Conservation (phyloP, 2,797 vertebrate species). For the Nothura maculosa region DNA sequence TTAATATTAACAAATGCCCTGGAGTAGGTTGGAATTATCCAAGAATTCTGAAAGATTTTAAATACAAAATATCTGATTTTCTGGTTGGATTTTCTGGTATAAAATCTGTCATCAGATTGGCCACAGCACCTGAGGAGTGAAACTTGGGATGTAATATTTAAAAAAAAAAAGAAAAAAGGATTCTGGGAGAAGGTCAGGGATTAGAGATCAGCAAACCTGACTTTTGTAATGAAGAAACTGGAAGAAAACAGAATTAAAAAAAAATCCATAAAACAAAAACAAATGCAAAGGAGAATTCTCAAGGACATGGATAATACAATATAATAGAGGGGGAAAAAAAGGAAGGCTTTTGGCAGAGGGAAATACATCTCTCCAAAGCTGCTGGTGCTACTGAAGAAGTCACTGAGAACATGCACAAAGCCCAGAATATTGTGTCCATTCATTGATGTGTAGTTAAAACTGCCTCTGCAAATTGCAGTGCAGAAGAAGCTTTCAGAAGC, state of each 20-base stretch:
- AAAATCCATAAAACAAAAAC: neutral
- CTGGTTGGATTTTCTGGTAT: neutral
- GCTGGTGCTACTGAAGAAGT: neutral
- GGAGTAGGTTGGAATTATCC: neutral
- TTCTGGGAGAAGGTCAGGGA: neutral
- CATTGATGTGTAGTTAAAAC: neutral
- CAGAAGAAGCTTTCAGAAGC: neutral
- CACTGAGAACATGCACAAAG: neutral
- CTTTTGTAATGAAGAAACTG: neutral
- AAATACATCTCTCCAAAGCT: neutral
- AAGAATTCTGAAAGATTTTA: neutral
- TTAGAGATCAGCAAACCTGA: neutral
- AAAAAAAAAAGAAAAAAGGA: neutral
- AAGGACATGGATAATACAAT: neutral
- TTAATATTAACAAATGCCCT: neutral
- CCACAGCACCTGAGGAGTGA: neutral
- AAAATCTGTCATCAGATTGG: neutral
- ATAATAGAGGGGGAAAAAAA: neutral
- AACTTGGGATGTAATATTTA: neutral
- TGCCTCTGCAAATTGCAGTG: neutral
- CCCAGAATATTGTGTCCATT: accelerated
- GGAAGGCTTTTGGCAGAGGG: accelerated
- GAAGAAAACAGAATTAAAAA: neutral
- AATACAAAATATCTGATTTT: neutral
- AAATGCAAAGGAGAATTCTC: neutral